Evolutionary conservation across 2,888 invertebrate species (phyloP).

Genomic region (Tridacna gigas): DNA sequence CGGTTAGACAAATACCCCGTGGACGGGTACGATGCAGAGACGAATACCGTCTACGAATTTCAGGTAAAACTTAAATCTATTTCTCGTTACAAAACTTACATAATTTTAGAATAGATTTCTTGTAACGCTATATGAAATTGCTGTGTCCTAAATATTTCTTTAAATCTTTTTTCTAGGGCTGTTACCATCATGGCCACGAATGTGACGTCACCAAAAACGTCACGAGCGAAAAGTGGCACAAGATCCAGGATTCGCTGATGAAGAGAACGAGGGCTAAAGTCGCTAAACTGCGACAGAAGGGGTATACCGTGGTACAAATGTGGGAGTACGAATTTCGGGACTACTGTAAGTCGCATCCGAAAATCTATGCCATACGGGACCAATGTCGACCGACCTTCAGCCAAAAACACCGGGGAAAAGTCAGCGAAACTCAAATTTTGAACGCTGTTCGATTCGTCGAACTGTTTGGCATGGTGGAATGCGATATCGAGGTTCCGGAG

Average conservation of each 20-base stretch:
- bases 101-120: conserved; percentile 27
- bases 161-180: conserved; percentile 38
- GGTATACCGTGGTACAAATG: conserved; percentile 43
- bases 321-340: conserved; percentile 46
- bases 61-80: not conserved
- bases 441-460: conserved; percentile 20
- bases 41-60: conserved; percentile 39
- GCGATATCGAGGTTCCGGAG: conserved; percentile 45
- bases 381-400: conserved; percentile 28
- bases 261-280: conserved; percentile 22
- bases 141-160: not conserved
- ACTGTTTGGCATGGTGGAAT: conserved; percentile 46
- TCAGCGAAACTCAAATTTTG: conserved; percentile 37
- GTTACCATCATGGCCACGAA: conserved; percentile 41
- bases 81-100: too few relatives aligned
- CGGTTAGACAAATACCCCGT: conserved; percentile 36
- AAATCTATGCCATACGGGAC: conserved; percentile 37
- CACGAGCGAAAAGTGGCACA: conserved; percentile 36
- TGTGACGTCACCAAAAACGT: conserved; percentile 37
- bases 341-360: conserved; percentile 16
- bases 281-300: conserved; percentile 11
- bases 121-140: not conserved
- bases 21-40: conserved; percentile 32
- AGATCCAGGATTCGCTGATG: conserved; percentile 15
- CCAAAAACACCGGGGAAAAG: conserved; percentile 27